A percentile compares a stretch with the other conserved stretches of the same genome.
phyloP scores from a whole-genome alignment of 2,113 vertebrate genomes.

The Mirounga angustirostris region DNA sequence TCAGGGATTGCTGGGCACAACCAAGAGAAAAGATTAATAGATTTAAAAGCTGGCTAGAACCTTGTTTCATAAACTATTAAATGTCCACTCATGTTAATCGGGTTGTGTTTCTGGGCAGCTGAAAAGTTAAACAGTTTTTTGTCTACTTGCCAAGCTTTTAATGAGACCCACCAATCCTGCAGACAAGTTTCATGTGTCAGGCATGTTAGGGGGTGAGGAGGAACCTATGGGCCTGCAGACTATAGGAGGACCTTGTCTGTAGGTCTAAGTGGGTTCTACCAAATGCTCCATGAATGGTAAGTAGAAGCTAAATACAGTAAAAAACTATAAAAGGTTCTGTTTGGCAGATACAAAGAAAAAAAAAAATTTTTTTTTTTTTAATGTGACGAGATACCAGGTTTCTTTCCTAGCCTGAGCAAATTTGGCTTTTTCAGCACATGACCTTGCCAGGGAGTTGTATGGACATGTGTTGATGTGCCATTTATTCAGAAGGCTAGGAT shows the following conservation, averaged over 20 bases:
- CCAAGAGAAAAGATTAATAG: slow-evolving; percentile 30
- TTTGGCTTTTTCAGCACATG: not conserved
- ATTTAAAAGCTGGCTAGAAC: slow-evolving; percentile 51
- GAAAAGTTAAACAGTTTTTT: slow-evolving; percentile 59
- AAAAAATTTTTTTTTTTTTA: not conserved
- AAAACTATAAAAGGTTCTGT: not conserved
- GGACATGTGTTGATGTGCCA: not conserved
- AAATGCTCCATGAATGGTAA: not conserved
- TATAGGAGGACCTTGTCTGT: not conserved
- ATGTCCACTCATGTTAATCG: slow-evolving; percentile 5
- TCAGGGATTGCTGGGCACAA: not conserved
- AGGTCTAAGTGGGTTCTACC: not conserved
- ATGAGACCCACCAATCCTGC: not conserved
- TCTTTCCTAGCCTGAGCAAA: not conserved
- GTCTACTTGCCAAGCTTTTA: not conserved
- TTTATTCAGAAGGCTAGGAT: not conserved
- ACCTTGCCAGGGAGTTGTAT: not conserved
- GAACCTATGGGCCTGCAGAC: not conserved
- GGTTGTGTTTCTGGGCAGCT: slow-evolving; percentile 21
- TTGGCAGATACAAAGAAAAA: not conserved
- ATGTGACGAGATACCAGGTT: not conserved
- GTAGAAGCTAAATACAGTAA: not conserved
- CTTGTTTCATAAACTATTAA: slow-evolving; percentile 44
- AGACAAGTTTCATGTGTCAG: not conserved
- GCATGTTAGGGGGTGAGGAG: not conserved